Conservation (phyloP, 2,888 invertebrate species). For the Watsonalla cultraria region DNA sequence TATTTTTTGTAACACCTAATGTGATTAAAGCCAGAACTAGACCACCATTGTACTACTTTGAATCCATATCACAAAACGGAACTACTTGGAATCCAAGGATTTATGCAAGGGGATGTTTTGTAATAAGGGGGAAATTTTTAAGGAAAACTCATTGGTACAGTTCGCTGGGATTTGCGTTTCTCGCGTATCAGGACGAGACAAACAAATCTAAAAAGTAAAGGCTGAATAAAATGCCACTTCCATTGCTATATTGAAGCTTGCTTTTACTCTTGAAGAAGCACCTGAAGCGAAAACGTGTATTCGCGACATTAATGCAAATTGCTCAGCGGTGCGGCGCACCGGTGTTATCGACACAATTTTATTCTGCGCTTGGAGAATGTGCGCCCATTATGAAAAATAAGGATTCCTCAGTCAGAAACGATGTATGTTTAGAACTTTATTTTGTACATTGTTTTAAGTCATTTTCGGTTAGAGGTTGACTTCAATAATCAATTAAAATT, state of each 20-base stretch:
- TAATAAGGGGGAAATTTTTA: no score
- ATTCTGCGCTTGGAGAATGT: constrained; percentile 34
- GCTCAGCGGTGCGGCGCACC: constrained; percentile 25
- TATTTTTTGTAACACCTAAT: no score
- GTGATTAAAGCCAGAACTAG: no score
- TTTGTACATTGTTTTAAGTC: neutral
- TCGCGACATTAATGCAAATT: constrained; percentile 59
- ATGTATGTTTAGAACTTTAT: neutral
- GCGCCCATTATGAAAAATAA: constrained; percentile 34
- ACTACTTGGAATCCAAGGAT: no score
- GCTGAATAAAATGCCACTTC: neutral
- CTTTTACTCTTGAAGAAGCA: neutral
- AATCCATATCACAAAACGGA: no score
- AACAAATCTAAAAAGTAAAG: neutral
- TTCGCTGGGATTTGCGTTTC: no score
- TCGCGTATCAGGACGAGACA: no score
- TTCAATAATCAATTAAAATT: no score
- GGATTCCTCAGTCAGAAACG: neutral
- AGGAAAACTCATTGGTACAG: no score
- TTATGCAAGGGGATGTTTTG: no score
- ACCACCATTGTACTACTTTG: no score
- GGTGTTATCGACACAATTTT: constrained; percentile 49
- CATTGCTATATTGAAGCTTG: neutral
- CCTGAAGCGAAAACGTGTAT: constrained; percentile 34
- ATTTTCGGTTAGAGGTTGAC: no score